Base-by-base conservation (phyloP, 2,113 vertebrate species). In the Xyliphius kryptos region DNA sequence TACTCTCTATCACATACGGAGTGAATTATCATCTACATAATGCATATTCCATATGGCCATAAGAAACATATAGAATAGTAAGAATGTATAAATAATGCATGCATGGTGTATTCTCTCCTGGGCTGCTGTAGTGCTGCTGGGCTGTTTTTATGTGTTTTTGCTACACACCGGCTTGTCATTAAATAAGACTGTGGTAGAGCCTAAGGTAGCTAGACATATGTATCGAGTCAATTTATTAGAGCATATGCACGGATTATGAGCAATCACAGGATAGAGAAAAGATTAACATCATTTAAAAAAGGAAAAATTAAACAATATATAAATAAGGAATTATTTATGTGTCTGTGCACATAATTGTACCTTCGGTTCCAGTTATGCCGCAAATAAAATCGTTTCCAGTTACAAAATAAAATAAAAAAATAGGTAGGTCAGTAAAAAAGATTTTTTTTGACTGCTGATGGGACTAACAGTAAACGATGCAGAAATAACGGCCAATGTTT, bases 161-260 rank as follows among this genome's bases (percentile, higher is more conserved):
- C 36, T 53, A 43, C 37, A 41, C 20, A n/a, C n/a, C 14, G 43
- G 62, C 16, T 38, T 21, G 47, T 65, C 13, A 36, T 19, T 65
- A 55, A 64, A 54, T 36, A 43, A 46, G 62, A 14, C 51, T 36
- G 40, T 15, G 22, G 1, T 6, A 61, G 11, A 19, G 17, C 59
- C 47, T 1, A 9, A 22, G 38, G 55, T 40, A 21, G 17, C 15
- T 10, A 56, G 54, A 56, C 37, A 20, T 56, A 21, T 20, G 55
- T 56, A 37, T 19, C 54, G 36, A 20, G 54, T 14, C 16, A 40
- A 56, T 56, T 40, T 56, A 40, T 56, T 56, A 13, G n/a, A 56
- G 36, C 36, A 19, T 54, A 54, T 32, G 8, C n/a, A 36, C 26
- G 8, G 22, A 36, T 32, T 6, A 56, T 12, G 32, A 38, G 32